A percentile compares a stretch with the other conserved stretches of the same genome.
phyloP scores from a whole-genome alignment of 2,113 vertebrate species.

The Phrynosoma blainvillii region DNA sequence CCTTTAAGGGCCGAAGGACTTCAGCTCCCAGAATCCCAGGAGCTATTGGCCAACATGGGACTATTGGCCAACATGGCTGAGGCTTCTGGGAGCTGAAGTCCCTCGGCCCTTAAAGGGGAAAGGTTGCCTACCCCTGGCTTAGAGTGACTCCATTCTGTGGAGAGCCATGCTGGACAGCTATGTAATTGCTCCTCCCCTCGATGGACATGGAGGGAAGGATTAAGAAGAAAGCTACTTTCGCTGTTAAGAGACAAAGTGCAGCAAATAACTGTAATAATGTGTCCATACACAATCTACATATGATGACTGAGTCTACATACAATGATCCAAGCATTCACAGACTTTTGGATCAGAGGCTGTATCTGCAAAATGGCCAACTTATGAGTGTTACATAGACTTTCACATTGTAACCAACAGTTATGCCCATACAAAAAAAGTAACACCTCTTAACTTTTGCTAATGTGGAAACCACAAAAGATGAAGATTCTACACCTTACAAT shows the following conservation, averaged over 20 bases:
- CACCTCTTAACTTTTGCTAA: background rate
- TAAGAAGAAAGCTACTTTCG: background rate
- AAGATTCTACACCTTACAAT: too few relatives aligned
- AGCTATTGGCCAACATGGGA: too few relatives aligned
- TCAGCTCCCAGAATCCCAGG: too few relatives aligned
- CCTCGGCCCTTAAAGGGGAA: too few relatives aligned
- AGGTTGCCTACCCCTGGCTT: background rate
- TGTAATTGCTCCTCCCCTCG: too few relatives aligned
- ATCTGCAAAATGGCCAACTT: too few relatives aligned
- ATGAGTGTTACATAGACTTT: background rate
- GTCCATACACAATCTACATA: background rate
- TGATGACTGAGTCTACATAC: background rate
- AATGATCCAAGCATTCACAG: background rate
- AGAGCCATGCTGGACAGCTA: background rate
- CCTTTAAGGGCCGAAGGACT: too few relatives aligned
- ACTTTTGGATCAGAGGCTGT: too few relatives aligned
- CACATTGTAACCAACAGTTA: background rate
- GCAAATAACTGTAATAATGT: background rate
- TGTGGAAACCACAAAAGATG: constrained; percentile 6
- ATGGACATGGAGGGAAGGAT: background rate
- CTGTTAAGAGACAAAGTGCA: background rate
- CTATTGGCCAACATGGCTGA: too few relatives aligned
- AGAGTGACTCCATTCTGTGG: background rate
- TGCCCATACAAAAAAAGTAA: too few relatives aligned
- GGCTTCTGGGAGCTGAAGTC: too few relatives aligned